Percentiles rank a stretch among this genome's conserved stretches.
Conservation (phyloP, 2,113 vertebrate species). For the Willisornis vidua region DNA sequence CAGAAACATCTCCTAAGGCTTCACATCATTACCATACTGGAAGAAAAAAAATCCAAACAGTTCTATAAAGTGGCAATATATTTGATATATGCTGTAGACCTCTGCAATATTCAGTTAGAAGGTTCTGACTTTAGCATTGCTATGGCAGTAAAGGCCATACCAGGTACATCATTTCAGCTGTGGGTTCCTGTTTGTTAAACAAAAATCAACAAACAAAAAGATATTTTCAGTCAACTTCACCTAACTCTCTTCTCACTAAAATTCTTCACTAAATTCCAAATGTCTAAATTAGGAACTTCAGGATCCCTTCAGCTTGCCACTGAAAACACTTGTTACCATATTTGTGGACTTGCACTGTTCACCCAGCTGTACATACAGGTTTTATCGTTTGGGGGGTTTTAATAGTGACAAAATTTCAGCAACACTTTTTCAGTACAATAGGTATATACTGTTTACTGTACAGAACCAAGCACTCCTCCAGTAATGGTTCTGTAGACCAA, state of each 20-base stretch:
- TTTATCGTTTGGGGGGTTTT: accelerated
- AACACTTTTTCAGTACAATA: not conserved
- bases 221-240: not conserved
- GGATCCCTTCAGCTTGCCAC: not conserved
- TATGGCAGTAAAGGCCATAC: not conserved
- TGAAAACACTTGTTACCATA: not conserved
- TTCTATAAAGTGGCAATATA: not conserved
- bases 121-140: not conserved
- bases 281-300: not conserved
- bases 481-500: not conserved
- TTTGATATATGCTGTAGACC: not conserved
- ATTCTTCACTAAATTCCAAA: not conserved
- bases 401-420: not conserved
- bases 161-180: not conserved
- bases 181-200: not conserved
- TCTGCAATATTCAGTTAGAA: not conserved
- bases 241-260: not conserved
- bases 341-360: not conserved
- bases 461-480: not conserved
- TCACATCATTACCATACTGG: not conserved
- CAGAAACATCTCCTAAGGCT: not conserved
- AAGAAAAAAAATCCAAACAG: not conserved
- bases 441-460: not conserved
- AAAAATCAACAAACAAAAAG: not conserved
- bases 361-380: not conserved